Evolutionary conservation across 2,888 invertebrate species (phyloP), one percentile per base, ranked within the genome.

Genomic region (Pterobdella sp.): DNA sequence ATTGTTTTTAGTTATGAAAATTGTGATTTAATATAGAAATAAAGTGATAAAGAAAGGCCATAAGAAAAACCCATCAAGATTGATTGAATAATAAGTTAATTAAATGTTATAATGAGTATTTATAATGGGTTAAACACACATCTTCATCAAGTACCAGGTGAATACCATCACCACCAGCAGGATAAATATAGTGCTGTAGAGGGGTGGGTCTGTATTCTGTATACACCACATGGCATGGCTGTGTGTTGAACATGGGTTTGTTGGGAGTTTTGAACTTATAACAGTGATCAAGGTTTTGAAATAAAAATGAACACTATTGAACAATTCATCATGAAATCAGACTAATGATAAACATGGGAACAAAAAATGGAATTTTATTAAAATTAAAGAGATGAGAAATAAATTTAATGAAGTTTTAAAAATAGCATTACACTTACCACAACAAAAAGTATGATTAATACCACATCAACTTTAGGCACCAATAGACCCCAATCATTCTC

Each of bases 201-300:
- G 98, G 98, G 0, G 95, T 95, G 0, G 98, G 98, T 49, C 98
- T 86, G 83, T 90, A 97, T 84, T 99, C 98, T 0, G 98, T 99
- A 84, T 98, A 98, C 37, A 99, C 94, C 49, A 99, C 97, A 83
- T 99, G 97, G 80, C 97, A 97, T 0, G 97, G 96, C 85, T 96
- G 92, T 56, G 60, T 56, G 60, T 56, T n/a, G n/a, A n/a, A n/a
- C n/a, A n/a, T n/a, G n/a, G n/a, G n/a, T n/a, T n/a, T n/a, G n/a
- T n/a, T n/a, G n/a, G n/a, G n/a, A n/a, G n/a, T n/a, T n/a, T n/a
- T n/a, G n/a, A n/a, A n/a, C n/a, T n/a, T n/a, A n/a, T n/a, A n/a
- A n/a, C n/a, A n/a, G n/a, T n/a, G n/a, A n/a, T n/a, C n/a, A n/a
- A n/a, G n/a, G n/a, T n/a, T n/a, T n/a, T n/a, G n/a, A n/a, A n/a